A percentile compares a stretch with the other conserved stretches of the same genome.
Conservation (phyloP, 2,888 invertebrate genomes). For the Troides aeacus region DNA sequence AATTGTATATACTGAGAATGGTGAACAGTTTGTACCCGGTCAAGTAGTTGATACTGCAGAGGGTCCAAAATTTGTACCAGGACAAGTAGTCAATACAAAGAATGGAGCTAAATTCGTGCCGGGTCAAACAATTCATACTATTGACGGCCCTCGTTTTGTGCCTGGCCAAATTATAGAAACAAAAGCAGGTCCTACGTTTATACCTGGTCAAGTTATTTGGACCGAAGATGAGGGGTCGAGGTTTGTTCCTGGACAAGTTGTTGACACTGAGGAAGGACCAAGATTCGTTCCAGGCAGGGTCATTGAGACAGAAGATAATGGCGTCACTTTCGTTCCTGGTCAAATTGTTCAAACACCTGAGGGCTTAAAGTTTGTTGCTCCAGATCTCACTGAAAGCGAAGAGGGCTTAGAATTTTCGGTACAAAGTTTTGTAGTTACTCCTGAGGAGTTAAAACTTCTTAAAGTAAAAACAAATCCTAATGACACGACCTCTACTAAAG, state of each 20-base stretch:
- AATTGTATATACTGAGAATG: slow-evolving; percentile 84
- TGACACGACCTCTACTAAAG: slow-evolving; percentile 75
- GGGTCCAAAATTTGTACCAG: slow-evolving; percentile 87
- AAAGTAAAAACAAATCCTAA: slow-evolving; percentile 76
- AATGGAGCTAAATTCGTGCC: slow-evolving; percentile 83
- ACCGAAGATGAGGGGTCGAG: slow-evolving; percentile 81
- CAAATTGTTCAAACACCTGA: slow-evolving; percentile 87
- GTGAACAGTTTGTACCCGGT: slow-evolving; percentile 86
- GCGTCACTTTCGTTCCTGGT: slow-evolving; percentile 87
- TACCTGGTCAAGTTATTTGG: slow-evolving; percentile 87
- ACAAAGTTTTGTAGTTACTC: slow-evolving; percentile 82
- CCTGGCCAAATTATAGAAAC: slow-evolving; percentile 89
- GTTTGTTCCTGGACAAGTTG: slow-evolving; percentile 84
- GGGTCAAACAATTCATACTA: slow-evolving; percentile 86
- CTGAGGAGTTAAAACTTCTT: slow-evolving; percentile 71
- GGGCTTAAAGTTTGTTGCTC: slow-evolving; percentile 85
- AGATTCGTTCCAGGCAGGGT: slow-evolving; percentile 87
- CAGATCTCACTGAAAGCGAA: slow-evolving; percentile 83
- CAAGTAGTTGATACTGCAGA: slow-evolving; percentile 85
- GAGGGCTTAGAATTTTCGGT: slow-evolving; percentile 85
- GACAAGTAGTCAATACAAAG: slow-evolving; percentile 86
- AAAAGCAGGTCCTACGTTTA: slow-evolving; percentile 87
- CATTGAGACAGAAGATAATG: slow-evolving; percentile 84
- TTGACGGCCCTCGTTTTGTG: slow-evolving; percentile 86
- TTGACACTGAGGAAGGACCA: slow-evolving; percentile 85